Conservation (phyloP, 2,888 invertebrate species). For the Orthosia cruda region DNA sequence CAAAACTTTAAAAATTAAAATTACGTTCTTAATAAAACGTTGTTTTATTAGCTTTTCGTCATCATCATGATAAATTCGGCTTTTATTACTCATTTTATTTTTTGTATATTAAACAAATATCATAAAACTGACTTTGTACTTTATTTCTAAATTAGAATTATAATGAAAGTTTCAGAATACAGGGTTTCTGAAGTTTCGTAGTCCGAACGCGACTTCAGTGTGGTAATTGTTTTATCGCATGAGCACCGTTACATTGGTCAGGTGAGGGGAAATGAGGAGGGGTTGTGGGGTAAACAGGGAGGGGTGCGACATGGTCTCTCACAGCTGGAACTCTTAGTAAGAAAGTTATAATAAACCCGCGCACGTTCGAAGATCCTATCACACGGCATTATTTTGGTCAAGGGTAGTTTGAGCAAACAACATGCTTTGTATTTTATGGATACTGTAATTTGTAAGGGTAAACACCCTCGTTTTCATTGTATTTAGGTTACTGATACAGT, state of each 20-base stretch:
- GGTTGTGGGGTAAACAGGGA: constrained; percentile 45
- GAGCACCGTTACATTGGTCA: constrained; percentile 84
- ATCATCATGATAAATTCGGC: constrained; percentile 34
- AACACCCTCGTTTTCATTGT: constrained; percentile 71
- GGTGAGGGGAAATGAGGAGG: constrained; percentile 63
- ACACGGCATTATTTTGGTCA: constrained; percentile 88
- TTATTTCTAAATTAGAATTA: constrained; percentile 51
- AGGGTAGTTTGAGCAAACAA: constrained; percentile 87
- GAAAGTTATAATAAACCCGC: constrained; percentile 87
- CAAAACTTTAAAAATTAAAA: constrained; percentile 28
- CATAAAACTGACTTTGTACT: constrained; percentile 39
- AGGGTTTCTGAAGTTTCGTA: constrained; percentile 79
- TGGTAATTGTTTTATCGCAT: constrained; percentile 92
- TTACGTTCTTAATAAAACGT: constrained; percentile 44
- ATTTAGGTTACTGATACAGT: constrained; percentile 70
- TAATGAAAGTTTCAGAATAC: constrained; percentile 73
- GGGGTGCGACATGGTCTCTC: constrained; percentile 73
- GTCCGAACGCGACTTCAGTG: constrained; percentile 83
- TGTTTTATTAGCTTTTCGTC: constrained; percentile 44
- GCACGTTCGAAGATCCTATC: constrained; percentile 88
- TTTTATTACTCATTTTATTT: constrained; percentile 41
- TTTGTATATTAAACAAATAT: constrained; percentile 28
- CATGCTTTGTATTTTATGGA: constrained; percentile 76
- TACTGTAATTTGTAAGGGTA: constrained; percentile 77
- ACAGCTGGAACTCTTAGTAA: constrained; percentile 83